Evolutionary conservation across 2,797 vertebrate genomes (phyloP), one percentile per base, ranked within the genome.

Genomic region (Caiman crocodilus): DNA sequence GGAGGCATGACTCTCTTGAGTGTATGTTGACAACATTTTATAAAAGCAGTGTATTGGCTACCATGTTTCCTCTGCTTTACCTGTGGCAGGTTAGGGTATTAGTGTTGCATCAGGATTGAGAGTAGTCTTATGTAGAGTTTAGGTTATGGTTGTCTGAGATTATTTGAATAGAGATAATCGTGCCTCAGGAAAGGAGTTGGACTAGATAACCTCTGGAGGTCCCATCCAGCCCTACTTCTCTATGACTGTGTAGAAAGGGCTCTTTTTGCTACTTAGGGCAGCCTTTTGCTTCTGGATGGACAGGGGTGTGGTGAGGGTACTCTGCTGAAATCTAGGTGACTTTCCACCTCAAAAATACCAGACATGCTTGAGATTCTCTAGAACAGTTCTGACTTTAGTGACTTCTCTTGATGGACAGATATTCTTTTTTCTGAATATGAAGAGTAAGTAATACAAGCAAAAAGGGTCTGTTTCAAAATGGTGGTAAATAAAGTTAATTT

Each of bases 371-470:
- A 63, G 93, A 90, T 85, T 91, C 92, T 80, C 75, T 82, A 3
- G 60, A 85, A 79, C 65, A 65, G 60, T 64, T 81, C 93, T 89
- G 90, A 84, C 88, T 94, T 87, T 55, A 56, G 67, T 61, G 67
- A 84, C 74, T 94, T 88, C 85, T 90, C 42, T 89, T 94, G 94
- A 86, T 59, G 14, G 76, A 82, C 25, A n/a, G 11, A 60, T 16
- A 67, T 81, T 93, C n/a, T 58, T 90, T 95, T 91, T 85, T 96
- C 87, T 35, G 84, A 93, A 94, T 91, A 88, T 2, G 59, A 84
- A 90, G 79, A 93, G 79, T 56, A 79, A 93, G 79, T 56, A 79
- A 71, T 79, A 65, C 86, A 92, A 63, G 18, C 93, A 76, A 73
- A 83, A 88, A 69, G 91, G 90, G 78, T 75, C 93, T 35, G 50